Conservation (phyloP, 92 coral and sea anemone genomes). For the Nematostella vectensis region DNA sequence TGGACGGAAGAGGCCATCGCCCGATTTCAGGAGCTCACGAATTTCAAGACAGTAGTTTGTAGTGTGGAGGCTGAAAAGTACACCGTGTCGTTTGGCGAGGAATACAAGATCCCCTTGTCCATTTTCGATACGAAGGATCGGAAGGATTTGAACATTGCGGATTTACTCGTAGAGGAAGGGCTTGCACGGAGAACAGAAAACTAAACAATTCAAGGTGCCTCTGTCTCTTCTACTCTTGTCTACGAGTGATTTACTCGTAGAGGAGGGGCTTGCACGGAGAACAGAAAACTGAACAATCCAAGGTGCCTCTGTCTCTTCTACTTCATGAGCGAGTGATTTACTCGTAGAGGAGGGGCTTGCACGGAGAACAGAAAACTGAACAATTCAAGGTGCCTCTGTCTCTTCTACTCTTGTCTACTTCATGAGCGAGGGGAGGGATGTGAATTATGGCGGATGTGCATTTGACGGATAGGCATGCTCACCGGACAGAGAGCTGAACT, state of each 20-base stretch:
- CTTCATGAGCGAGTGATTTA: conserved; percentile 49
- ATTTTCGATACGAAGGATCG: conserved; percentile 69
- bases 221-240: conserved; percentile 66
- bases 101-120: conserved; percentile 41
- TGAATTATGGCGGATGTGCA: conserved; percentile 57
- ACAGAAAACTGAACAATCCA: conserved; percentile 39
- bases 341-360: conserved; percentile 56
- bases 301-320: conserved; percentile 55
- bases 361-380: conserved; percentile 22
- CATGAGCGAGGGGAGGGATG: no score
- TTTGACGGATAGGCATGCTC: conserved; percentile 43
- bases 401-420: conserved; percentile 80
- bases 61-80: conserved; percentile 48
- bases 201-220: conserved; percentile 36
- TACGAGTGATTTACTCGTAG: conserved; percentile 57
- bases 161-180: conserved; percentile 52
- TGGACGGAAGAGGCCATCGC: conserved; percentile 66
- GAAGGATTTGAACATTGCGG: conserved; percentile 54
- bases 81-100: conserved; percentile 30
- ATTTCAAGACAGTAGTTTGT: conserved; percentile 57
- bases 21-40: conserved; percentile 46
- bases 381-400: conserved; percentile 43
- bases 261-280: conserved; percentile 45
- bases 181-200: conserved; percentile 32
- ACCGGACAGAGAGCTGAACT: conserved; percentile 40